Evolutionary conservation across 2,888 invertebrate genomes (phyloP).

Genomic region (Melinopterus prodromus): DNA sequence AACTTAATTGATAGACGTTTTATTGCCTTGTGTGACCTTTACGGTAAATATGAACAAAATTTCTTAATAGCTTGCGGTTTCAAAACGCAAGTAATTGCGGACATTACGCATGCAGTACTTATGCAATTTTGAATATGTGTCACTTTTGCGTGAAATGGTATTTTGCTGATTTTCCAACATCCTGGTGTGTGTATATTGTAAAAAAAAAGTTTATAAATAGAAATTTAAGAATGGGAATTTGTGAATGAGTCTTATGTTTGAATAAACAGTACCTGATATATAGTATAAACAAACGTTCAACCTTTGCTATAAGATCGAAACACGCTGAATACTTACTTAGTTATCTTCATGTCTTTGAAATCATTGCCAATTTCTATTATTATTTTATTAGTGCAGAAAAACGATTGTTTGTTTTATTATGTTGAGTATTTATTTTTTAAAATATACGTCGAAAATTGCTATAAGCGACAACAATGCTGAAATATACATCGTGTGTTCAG

Average conservation of each 20-base stretch:
- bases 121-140: background rate
- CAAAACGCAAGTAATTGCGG: background rate
- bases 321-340: too few species aligned
- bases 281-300: background rate
- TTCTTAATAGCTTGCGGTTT: background rate
- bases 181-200: background rate
- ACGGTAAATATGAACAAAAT: background rate
- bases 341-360: background rate
- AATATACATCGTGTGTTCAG: background rate
- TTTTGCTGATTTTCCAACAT: background rate
- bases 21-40: background rate
- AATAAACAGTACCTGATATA: background rate
- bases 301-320: background rate
- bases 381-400: background rate
- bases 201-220: background rate
- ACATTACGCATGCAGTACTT: background rate
- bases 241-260: background rate
- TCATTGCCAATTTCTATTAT: background rate
- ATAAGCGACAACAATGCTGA: background rate
- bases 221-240: background rate
- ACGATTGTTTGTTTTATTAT: too few species aligned
- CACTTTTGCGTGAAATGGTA: background rate
- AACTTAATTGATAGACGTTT: background rate
- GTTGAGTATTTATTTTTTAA: too few species aligned
- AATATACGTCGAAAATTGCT: too few species aligned